Percentiles rank a stretch among this genome's conserved stretches.
phyloP scores from a whole-genome alignment of 2,888 invertebrate genomes.

The Baronia brevicornis region DNA sequence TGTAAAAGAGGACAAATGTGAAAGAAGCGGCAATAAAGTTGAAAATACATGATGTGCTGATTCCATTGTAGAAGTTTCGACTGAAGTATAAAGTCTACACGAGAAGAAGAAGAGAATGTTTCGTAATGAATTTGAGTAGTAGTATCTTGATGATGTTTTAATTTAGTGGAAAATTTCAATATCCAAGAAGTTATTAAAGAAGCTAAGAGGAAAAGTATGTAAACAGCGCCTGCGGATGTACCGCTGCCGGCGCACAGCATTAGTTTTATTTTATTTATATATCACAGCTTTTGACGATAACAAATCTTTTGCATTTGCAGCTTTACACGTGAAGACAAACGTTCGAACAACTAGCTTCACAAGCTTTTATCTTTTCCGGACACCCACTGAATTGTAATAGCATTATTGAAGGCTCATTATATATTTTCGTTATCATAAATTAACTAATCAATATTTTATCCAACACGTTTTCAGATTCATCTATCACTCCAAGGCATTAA shows the following conservation, averaged over 20 bases:
- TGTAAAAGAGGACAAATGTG: conserved; percentile 16
- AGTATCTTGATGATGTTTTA: conserved; percentile 23
- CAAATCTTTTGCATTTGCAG: conserved; percentile 75
- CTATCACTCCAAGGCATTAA: conserved; percentile 26
- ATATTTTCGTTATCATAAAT: conserved; percentile 17
- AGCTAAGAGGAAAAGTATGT: conserved; percentile 41
- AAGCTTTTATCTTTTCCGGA: conserved; percentile 3
- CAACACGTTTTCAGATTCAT: conserved; percentile 11
- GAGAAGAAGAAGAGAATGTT: conserved; percentile 36
- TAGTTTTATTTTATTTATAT: conserved; percentile 65
- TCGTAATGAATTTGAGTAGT: conserved; percentile 24
- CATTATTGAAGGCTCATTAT: conserved; percentile 25
- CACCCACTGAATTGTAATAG: conserved; percentile 21
- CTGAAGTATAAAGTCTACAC: conserved; percentile 34
- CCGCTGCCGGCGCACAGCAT: conserved; percentile 49
- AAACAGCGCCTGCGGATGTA: conserved; percentile 47
- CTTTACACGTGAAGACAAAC: conserved; percentile 65
- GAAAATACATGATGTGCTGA: conserved; percentile 70
- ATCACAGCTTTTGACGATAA: conserved; percentile 77
- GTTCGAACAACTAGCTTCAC: conserved; percentile 60
- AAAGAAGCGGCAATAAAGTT: conserved; percentile 11
- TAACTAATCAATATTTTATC: background rate
- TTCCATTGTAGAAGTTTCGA: conserved; percentile 33
- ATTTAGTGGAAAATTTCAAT: conserved; percentile 31
- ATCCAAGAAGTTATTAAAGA: conserved; percentile 33